Base-by-base conservation (phyloP, 2,113 vertebrate genomes). In the Halichoeres trimaculatus region DNA sequence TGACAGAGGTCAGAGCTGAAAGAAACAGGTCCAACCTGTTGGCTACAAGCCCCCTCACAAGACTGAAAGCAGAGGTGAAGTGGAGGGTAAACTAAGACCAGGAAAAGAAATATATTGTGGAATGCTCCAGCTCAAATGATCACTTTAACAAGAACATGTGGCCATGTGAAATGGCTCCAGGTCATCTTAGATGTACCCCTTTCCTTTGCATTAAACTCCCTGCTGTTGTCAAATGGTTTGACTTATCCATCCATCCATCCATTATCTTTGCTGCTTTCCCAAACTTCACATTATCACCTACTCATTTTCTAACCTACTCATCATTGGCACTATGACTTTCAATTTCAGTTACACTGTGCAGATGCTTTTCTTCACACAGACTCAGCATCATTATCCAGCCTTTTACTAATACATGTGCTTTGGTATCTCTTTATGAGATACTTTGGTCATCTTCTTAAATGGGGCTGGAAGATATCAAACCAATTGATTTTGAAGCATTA, bases 21-120 rank as follows among this genome's bases (percentile, higher is more conserved):
- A 1, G 48, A 68, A 82, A 82, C 84, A n/a, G 55, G 67, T 78
- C 61, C 2, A 43, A 74, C 81, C 60, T 66, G 80, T 55, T 74
- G 13, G 60, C 36, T 40, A 14, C 20, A 34, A 69, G 22, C 26
- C 58, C 45, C 43, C 23, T 57, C 7, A 5, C 34, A 47, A 56
- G 55, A 48, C 8, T 17, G 19, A 24, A 7, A 58, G 41, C 19
- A 54, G 59, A 5, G 22, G 35, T 16, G 34, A 24, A 19, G 23
- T 10, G 45, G 10, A 59, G 19, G 38, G 26, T 16, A 60, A 57
- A 53, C 35, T 23, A 30, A 61, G 10, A 8, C 10, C 16, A 10
- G 24, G 36, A 45, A 23, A 54, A 38, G 9, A 17, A 0, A 30
- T 26, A 30, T 59, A 10, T 8, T 52, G 12, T 13, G 12, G 26